These are phyloP conservation scores for Orientallactaga sibirica DNA, from an alignment of 2,797 vertebrate species.

Conservation along the genomic window DNA sequence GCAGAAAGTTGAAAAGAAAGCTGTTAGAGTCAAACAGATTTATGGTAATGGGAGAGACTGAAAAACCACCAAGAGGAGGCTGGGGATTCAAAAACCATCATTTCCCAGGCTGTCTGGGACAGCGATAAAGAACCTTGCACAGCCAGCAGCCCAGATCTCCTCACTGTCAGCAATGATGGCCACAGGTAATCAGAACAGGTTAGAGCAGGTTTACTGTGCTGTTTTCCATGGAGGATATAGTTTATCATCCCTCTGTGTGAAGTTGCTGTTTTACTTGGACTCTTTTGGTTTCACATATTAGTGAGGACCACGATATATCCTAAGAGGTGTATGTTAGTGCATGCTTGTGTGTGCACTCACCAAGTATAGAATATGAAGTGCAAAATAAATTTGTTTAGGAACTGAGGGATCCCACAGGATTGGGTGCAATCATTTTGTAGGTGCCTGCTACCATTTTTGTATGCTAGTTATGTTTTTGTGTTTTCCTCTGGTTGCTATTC, in stretches of 20 bases:
- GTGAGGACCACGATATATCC: background rate
- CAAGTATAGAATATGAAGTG: background rate
- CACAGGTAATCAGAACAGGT: constrained; percentile 1
- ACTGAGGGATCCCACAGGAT: background rate
- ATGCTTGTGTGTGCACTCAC: background rate
- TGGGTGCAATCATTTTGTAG: background rate
- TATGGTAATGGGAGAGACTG: constrained; percentile 74
- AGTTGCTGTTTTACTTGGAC: background rate
- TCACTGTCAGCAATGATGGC: constrained; percentile 22
- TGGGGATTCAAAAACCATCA: constrained; percentile 48
- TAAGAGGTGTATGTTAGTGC: background rate
- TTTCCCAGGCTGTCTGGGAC: constrained; percentile 56
- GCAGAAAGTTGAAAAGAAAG: constrained; percentile 70
- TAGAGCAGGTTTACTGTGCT: constrained; percentile 40
- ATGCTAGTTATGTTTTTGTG: background rate
- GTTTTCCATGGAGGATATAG: background rate
- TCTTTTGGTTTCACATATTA: constrained; percentile 16
- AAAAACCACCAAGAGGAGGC: constrained; percentile 52
- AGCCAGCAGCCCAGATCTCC: background rate
- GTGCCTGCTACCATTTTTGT: background rate
- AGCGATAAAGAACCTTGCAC: constrained; percentile 12
- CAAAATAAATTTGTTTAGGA: background rate
- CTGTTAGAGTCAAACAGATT: constrained; percentile 72
- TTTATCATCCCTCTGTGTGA: constrained; percentile 39
- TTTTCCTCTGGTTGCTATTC: background rate